Conservation (phyloP, 2,113 vertebrate species). For the Sander lucioperca region DNA sequence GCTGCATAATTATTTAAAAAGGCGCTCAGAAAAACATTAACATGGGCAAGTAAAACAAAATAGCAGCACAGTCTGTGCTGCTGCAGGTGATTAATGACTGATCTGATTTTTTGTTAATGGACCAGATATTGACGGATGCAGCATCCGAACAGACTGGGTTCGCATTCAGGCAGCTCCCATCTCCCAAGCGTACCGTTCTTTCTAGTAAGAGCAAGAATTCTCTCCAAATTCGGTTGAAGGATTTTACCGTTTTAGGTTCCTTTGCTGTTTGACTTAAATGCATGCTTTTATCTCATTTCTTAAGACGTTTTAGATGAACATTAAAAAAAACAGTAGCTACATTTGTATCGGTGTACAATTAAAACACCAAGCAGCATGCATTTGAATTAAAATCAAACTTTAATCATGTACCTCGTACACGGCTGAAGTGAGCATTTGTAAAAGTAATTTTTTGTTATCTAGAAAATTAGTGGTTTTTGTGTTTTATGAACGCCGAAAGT, state of each 20-base stretch:
- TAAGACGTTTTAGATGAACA: background rate
- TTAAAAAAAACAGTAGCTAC: background rate
- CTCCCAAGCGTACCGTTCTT: background rate
- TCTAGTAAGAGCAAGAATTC: background rate
- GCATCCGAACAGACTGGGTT: slow-evolving; percentile 13
- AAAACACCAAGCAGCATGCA: no score
- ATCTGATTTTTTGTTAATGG: slow-evolving; percentile 45
- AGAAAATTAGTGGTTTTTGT: background rate
- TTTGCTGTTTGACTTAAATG: background rate
- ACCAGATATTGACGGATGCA: slow-evolving; percentile 47
- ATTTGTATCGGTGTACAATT: background rate
- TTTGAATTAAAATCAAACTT: background rate
- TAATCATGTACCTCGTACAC: background rate
- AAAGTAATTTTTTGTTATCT: background rate
- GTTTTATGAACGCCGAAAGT: background rate
- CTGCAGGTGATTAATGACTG: slow-evolving; percentile 37
- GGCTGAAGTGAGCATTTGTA: background rate
- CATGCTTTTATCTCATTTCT: fast-evolving
- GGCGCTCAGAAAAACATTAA: slow-evolving; percentile 12
- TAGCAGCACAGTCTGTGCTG: slow-evolving; percentile 11
- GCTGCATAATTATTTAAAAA: slow-evolving; percentile 26
- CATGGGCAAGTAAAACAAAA: slow-evolving; percentile 26
- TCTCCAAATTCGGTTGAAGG: background rate
- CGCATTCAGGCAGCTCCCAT: slow-evolving; percentile 9
- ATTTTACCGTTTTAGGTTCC: background rate